Evolutionary conservation across 2,113 vertebrate genomes (phyloP), one percentile per base, ranked within the genome.

Genomic region (Gadus chalcogrammus): DNA sequence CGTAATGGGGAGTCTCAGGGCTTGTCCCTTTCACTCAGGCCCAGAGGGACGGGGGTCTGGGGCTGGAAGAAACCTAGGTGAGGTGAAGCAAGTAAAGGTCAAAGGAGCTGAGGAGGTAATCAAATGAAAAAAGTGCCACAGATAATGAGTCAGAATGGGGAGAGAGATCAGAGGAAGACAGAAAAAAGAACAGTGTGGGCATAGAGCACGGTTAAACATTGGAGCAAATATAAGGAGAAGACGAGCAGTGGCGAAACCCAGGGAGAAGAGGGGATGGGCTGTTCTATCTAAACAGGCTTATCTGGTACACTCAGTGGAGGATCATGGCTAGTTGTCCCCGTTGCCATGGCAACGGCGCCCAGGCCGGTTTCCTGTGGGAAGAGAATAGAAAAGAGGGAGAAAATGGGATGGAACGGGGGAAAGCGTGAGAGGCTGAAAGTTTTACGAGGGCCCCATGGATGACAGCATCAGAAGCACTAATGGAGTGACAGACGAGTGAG

Each of bases 1-100:
- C 12, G 9, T 55, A 6, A 15, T 55, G 12, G 53, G 53, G 53
- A 55, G 53, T 55, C 53, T 55, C 53, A 35, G 31, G 9, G 53
- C 53, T 13, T 11, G 53, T 55, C 53, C 53, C 12, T 55, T 16
- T 16, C 12, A 55, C 71, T 69, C 65, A 67, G 60, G 60, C 68
- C 79, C 72, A 48, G 2, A 58, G 56, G 75, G 68, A 79, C 12
- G 53, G 16, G 31, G 31, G 4, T 35, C 6, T 35, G 53, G 53
- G 16, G 53, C 53, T 13, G 53, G 12, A 3, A 11, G 12, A 55
- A 55, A 55, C 12, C 2, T 55, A 55, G 53, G 16, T 7, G 53
- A 55, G 53, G 16, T 55, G 53, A 55, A 9, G 15, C 1, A n/a
- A 13, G 16, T 16, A 35, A 35, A 35, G 31, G 31, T 35, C 31